Evolutionary conservation across 2,113 vertebrate species (phyloP), one percentile per base, ranked within the genome.

Genomic region (Stegastes partitus): DNA sequence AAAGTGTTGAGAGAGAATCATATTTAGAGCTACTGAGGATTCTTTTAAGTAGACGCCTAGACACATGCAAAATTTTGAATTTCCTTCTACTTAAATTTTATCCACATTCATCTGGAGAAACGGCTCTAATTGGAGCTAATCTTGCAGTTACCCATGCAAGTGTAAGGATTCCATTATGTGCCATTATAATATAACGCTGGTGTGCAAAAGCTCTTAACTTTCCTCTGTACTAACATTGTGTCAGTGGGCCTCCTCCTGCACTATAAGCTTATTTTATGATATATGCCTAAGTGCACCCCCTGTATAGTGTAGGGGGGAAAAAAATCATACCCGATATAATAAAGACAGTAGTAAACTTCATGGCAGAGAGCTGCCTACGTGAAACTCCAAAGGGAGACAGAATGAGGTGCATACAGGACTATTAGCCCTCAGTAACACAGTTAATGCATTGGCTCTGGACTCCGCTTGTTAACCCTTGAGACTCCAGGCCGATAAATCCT

Each of bases 391-490:
- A 66, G 81, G 71, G 79, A 87, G 73, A 68, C 59, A 68, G 82
- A 74, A 82, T 84, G 79, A 70, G 85, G 69, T 71, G 79, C 75
- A 76, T 68, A 77, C 77, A 81, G 78, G 77, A 86, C 85, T 88
- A 86, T 86, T 91, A 87, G 83, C 73, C 70, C 80, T 72, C 69
- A 56, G 75, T 84, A 89, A 79, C 70, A 74, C 79, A 79, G 64
- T 82, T 92, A 84, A 91, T 89, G 82, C 86, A 90, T 86, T 87
- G 79, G 73, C 55, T 86, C 70, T 82, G 68, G 78, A 81, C 81
- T 86, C 76, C 59, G 74, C 79, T 74, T 88, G 80, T 91, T 91
- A 92, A 93, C 83, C 83, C 84, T 75, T 83, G 74, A 87, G 74
- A 78, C 68, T 74, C 77, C 68, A 54, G 5, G 45, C 74, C 15